A percentile compares a stretch with the other conserved stretches of the same genome.
These are phyloP conservation scores for Crossocerus cetratus DNA, from an alignment of 2,888 invertebrate species.

Conservation along the genomic window DNA sequence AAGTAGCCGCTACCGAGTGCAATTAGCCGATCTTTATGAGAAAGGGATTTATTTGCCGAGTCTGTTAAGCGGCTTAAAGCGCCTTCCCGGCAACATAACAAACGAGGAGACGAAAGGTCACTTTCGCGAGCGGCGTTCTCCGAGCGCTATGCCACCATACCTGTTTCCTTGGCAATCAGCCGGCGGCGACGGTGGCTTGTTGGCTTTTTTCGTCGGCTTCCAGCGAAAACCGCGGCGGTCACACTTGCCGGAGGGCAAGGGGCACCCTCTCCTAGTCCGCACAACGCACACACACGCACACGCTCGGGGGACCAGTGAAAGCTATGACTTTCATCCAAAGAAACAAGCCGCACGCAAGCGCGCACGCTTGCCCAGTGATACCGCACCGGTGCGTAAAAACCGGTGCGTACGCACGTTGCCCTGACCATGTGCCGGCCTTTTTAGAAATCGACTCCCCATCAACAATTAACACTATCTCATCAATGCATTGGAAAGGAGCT, in stretches of 20 bases:
- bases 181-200: too few relatives aligned
- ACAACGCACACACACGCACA: neutral
- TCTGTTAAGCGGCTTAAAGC: neutral
- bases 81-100: neutral
- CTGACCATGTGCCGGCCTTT: slow-evolving; percentile 55
- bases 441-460: slow-evolving; percentile 55
- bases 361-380: slow-evolving; percentile 24
- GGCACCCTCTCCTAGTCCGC: slow-evolving; percentile 20
- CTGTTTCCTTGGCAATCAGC: slow-evolving; percentile 8
- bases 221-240: slow-evolving; percentile 20
- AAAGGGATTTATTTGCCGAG: neutral
- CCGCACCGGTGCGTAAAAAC: neutral
- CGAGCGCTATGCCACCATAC: neutral
- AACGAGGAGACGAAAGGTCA: neutral
- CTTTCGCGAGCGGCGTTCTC: slow-evolving; percentile 22
- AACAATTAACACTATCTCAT: too few relatives aligned
- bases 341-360: slow-evolving; percentile 21
- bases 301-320: slow-evolving; percentile 48
- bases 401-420: slow-evolving; percentile 44
- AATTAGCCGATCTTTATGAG: too few relatives aligned
- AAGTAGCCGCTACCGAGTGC: too few relatives aligned
- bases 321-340: slow-evolving; percentile 53
- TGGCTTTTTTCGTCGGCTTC: slow-evolving; percentile 19
- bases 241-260: neutral
- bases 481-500: slow-evolving; percentile 56